Evolutionary conservation across 2,113 vertebrate species (phyloP).

Genomic region (Danionella cerebrum): DNA sequence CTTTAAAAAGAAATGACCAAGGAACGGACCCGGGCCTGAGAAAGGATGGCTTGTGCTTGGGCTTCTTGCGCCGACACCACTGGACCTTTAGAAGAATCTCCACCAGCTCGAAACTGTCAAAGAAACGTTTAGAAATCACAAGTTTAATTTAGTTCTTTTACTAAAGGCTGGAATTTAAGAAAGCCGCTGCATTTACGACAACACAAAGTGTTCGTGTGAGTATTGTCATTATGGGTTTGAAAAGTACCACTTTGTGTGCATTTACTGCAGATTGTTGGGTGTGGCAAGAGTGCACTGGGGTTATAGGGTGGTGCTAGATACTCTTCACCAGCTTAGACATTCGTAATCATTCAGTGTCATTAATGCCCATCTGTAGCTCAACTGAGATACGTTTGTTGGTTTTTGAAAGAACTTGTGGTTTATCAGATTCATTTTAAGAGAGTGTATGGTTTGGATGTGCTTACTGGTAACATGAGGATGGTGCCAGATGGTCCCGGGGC

Average conservation of each 20-base stretch:
- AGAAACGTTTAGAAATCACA: neutral
- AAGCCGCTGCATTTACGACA: neutral
- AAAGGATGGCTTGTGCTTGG: conserved; percentile 93
- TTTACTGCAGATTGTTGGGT: neutral
- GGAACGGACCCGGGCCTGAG: conserved; percentile 84
- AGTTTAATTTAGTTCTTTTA: conserved; percentile 13
- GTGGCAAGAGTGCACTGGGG: neutral
- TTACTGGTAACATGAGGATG: conserved; percentile 93
- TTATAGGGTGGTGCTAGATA: neutral
- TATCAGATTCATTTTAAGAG: neutral
- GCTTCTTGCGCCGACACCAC: conserved; percentile 87
- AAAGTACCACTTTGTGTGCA: neutral
- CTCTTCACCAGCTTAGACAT: neutral
- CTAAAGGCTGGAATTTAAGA: neutral
- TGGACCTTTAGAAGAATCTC: conserved; percentile 87
- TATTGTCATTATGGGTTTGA: conserved; percentile 14
- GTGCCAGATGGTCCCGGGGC: conserved; percentile 90
- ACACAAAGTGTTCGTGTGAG: neutral
- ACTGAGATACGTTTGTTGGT: neutral
- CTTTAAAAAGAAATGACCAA: neutral
- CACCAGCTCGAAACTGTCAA: conserved; percentile 87
- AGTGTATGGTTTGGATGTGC: conserved; percentile 33
- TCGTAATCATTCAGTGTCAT: neutral
- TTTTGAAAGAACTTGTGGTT: neutral
- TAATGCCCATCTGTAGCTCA: neutral